Conservation (phyloP, 2,888 invertebrate species). For the Stegophylla sp. region DNA sequence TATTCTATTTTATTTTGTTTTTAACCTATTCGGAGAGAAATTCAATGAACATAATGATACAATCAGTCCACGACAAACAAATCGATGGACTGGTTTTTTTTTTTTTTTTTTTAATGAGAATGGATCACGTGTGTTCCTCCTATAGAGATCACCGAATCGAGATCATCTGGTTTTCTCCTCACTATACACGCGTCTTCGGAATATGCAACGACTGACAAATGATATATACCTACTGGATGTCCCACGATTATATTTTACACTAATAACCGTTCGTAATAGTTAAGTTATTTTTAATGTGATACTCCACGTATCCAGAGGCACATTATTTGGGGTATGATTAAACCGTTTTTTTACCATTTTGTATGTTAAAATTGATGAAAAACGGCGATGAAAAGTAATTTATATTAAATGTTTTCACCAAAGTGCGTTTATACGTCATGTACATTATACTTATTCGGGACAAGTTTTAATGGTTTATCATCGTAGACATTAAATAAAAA, state of each 20-base stretch:
- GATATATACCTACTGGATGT: slow-evolving; percentile 35
- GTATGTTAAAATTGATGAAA: neutral
- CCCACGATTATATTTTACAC: neutral
- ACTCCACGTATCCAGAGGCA: neutral
- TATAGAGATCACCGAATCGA: slow-evolving; percentile 41
- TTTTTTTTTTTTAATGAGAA: slow-evolving; percentile 52
- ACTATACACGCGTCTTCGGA: neutral
- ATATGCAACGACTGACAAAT: slow-evolving; percentile 38
- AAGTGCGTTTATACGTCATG: too few relatives aligned
- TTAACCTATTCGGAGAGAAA: slow-evolving; percentile 43
- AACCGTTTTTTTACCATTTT: neutral
- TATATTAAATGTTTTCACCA: neutral
- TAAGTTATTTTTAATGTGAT: neutral
- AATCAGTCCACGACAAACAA: slow-evolving; percentile 47
- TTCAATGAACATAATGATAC: slow-evolving; percentile 34
- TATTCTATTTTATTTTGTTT: neutral
- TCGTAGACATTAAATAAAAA: too few relatives aligned
- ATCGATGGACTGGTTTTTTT: slow-evolving; percentile 50
- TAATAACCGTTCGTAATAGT: neutral
- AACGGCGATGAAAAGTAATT: neutral
- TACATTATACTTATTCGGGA: too few relatives aligned
- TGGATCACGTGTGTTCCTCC: slow-evolving; percentile 26
- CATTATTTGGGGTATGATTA: neutral
- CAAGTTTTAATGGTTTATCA: too few relatives aligned
- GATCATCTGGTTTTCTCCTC: slow-evolving; percentile 54